phyloP scores from a whole-genome alignment of 2,797 vertebrate genomes.

The Hipposideros larvatus region DNA sequence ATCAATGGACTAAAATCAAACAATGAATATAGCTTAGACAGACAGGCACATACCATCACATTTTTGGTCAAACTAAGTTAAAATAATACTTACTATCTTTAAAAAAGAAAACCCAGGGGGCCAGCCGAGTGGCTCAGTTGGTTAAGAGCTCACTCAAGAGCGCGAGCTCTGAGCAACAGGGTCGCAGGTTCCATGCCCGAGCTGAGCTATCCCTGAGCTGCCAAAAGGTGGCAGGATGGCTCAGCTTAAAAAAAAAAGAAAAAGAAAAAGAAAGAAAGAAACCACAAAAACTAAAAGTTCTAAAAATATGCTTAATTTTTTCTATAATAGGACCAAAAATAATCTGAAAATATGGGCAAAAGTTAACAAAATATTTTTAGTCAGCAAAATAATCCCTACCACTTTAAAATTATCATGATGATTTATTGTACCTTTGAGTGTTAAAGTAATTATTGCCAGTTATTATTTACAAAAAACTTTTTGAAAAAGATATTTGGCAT shows the following conservation, averaged over 20 bases:
- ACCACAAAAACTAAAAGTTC: background rate
- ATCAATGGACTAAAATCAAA: background rate
- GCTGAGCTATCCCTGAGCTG: too few relatives aligned
- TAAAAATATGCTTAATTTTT: background rate
- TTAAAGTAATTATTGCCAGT: background rate
- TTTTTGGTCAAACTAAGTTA: constrained; percentile 15
- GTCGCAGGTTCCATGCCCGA: too few relatives aligned
- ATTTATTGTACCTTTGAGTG: background rate
- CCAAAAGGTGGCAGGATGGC: too few relatives aligned
- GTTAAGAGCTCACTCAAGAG: too few relatives aligned
- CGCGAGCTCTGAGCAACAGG: too few relatives aligned
- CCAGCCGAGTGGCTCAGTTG: too few relatives aligned
- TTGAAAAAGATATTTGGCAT: background rate
- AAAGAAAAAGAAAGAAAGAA: background rate
- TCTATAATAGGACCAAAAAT: background rate
- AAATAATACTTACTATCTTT: background rate
- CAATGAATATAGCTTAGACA: background rate
- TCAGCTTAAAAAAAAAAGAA: too few relatives aligned
- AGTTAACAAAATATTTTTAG: constrained; percentile 2
- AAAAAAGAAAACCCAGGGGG: background rate
- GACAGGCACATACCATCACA: background rate
- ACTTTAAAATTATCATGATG: background rate
- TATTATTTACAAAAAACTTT: background rate
- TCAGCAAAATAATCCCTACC: background rate
- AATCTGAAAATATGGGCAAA: background rate